Evolutionary conservation across 2,888 invertebrate species (phyloP), one percentile per base, ranked within the genome.

Genomic region (Perizoma flavofasciatum): DNA sequence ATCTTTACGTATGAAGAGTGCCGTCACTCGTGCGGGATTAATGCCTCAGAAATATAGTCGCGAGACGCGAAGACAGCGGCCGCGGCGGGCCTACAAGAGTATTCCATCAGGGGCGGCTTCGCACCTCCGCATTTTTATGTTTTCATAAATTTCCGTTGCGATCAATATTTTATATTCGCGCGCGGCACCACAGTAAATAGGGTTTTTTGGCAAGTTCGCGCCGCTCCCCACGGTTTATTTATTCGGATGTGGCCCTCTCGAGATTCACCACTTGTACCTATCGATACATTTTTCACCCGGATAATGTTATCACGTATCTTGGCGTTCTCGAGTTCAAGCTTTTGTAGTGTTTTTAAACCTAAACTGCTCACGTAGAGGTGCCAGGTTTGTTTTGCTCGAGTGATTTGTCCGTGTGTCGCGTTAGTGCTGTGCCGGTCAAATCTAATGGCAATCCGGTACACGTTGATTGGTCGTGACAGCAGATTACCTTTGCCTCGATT

Each of bases 121-220:
- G 76, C 86, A 86, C 85, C 86, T 86, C 74, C 76, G 74, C 79
- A 76, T 85, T 89, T 88, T 88, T 89, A 89, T 85, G 86, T 88
- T 89, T 90, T 89, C 88, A 89, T 88, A 90, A 88, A 89, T 89
- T 88, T 83, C 79, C 83, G 77, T 78, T 70, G 81, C 81, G 88
- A 90, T 91, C 91, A 88, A 90, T 90, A 88, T 89, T 89, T 88
- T 86, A 89, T 88, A 87, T 87, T 84, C 85, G 80, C 84, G 76
- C 74, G 81, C 77, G 79, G 69, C 78, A 76, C 77, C 78, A 78
- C 77, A 77, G 79, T 78, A 74, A 80, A 83, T 78, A 80, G 82
- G 78, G 78, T 78, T 78, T 86, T 80, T 81, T 82, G 78, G 81
- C 79, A 81, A 81, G 78, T 81, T 82, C 74, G 78, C 77, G 74